Evolutionary conservation across 2,888 invertebrate species (phyloP), one percentile per base, ranked within the genome.

Genomic region (Xanthorhoe spadicearia): DNA sequence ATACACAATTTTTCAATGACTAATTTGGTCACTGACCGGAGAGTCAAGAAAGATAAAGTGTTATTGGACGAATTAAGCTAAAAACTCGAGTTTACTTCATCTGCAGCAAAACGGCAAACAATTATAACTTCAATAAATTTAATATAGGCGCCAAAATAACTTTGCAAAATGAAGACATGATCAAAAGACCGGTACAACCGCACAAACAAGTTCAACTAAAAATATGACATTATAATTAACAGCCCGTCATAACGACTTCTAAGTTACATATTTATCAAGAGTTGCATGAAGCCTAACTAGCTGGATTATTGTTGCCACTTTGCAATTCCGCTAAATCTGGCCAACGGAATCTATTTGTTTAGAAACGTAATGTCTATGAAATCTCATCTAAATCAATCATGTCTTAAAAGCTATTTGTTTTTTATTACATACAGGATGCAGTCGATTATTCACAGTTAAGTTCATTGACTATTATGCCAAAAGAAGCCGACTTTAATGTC

Each of bases 161-260:
- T 49, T 54, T 13, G 48, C 5, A 56, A 63, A 50, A 28, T 43
- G 38, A 28, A 56, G 28, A 50, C 23, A n/a, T 23, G 17, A 52
- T 54, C 23, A 18, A 51, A 61, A 56, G 28, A 52, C 18, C 38
- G 55, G 43, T 7, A 32, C 32, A 60, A 60, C 65, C 65, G 43
- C 64, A 61, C 51, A 59, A 77, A 79, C 79, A 78, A 78, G 77
- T 76, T 71, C 65, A 62, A 48, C 48, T 48, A 76, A 73, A 78
- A 80, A 74, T 75, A 76, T 78, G 81, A 83, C 78, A 64, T 80
- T 82, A 80, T 80, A 83, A 84, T 82, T 81, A 81, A 74, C 55
- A 61, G 61, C 35, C 54, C 65, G 75, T 80, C 80, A 77, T 74
- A 77, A 75, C 77, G 68, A 77, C 74, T 75, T 78, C 75, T 79